phyloP scores from a whole-genome alignment of 2,797 vertebrate genomes.

The Melanogrammus aeglefinus region DNA sequence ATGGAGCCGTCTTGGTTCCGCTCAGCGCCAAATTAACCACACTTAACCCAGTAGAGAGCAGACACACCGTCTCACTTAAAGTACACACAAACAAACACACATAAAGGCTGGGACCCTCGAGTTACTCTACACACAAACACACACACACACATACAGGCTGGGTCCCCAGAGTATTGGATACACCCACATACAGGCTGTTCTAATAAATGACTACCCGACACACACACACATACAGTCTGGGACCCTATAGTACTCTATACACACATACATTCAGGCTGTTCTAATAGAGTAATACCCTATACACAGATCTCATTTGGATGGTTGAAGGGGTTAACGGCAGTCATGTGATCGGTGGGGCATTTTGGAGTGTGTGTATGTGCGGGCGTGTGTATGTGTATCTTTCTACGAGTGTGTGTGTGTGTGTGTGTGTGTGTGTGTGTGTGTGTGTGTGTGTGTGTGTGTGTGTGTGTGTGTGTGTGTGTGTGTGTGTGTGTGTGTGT shows the following conservation, averaged over 20 bases:
- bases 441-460: too few species aligned
- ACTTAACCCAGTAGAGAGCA: conserved; percentile 55
- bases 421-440: too few species aligned
- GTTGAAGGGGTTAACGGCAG: too few species aligned
- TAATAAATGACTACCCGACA: too few species aligned
- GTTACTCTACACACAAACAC: too few species aligned
- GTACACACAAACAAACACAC: background rate
- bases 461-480: background rate
- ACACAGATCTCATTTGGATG: background rate
- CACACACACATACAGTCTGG: background rate
- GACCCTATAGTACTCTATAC: background rate
- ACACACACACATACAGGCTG: background rate
- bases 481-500: background rate
- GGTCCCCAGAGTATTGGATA: too few species aligned
- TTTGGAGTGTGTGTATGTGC: too few species aligned
- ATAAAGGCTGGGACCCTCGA: background rate
- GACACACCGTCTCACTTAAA: background rate
- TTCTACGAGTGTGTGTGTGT: too few species aligned
- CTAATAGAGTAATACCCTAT: background rate
- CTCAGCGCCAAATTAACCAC: conserved; percentile 52
- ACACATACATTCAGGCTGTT: background rate
- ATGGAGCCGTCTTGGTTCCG: conserved; percentile 35
- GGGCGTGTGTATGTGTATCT: too few species aligned
- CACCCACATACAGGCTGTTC: too few species aligned
- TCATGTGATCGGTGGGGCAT: too few species aligned